Base-by-base conservation (phyloP, 1,140 invertebrate genomes). In the Trachelipus rathkii region DNA sequence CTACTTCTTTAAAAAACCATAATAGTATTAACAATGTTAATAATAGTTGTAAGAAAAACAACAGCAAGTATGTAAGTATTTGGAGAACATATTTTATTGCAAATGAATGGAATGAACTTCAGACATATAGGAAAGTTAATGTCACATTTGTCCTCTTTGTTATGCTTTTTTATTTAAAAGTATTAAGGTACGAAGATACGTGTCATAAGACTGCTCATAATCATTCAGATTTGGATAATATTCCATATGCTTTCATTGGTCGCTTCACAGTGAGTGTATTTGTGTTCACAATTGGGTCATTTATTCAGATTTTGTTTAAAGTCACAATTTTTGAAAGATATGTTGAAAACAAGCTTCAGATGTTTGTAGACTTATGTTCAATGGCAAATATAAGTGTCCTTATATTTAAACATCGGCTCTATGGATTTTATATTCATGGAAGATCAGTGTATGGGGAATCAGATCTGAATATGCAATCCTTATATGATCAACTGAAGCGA, bases 361-460 rank as follows among this genome's bases (percentile, higher is more conserved):
- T 93, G 84, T 93, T 94, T 84, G 87, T 93, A 68, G 93, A 95
- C 84, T 84, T 94, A 0, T 94, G 92, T 83, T 93, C 92, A 3
- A 87, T 93, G 79, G 89, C 91, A n/a, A 95, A 96, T 84, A 90
- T 96, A 53, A 95, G 92, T 81, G 87, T 95, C 6, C 92, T 96
- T 83, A 89, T 93, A 19, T 86, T 95, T 78, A 85, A 89, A 50
- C 87, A 88, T 74, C 84, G 88, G 53, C 87, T 90, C 80, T 93
- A 89, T 85, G 94, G 94, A 1, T 95, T 90, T 84, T 96, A 96
- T 82, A 92, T 96, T 82, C 94, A 96, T 85, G 94, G 94, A 66
- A 88, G 90, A 81, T 94, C 93, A 7, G 91, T 93, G 6, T 93
- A 95, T 85, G 94, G 94, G 46, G 90, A 90, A 83, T 90, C 93